A percentile compares a stretch with the other conserved stretches of the same genome.
Evolutionary conservation across 2,888 invertebrate genomes (phyloP).

Genomic region (Melanophora roralis): DNA sequence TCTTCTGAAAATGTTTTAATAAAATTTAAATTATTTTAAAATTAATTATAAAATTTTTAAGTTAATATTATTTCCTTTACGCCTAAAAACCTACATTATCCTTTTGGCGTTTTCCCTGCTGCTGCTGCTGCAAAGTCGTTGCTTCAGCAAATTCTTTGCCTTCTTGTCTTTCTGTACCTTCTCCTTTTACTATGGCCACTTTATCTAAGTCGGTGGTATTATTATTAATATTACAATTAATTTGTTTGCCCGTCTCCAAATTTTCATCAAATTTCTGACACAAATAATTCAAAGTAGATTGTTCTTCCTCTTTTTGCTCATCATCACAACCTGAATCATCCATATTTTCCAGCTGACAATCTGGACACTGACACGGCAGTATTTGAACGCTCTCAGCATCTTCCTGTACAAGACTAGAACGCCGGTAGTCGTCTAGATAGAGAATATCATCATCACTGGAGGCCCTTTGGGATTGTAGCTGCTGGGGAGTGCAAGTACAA

Average conservation of each 20-base stretch:
- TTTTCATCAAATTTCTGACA: slow-evolving; percentile 77
- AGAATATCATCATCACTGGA: slow-evolving; percentile 43
- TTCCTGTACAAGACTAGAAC: slow-evolving; percentile 62
- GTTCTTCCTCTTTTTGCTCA: slow-evolving; percentile 69
- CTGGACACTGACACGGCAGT: slow-evolving; percentile 64
- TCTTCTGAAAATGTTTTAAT: no score
- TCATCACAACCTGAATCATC: slow-evolving; percentile 75
- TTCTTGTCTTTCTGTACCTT: slow-evolving; percentile 6
- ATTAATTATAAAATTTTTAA: no score
- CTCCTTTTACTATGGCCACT: slow-evolving; percentile 46
- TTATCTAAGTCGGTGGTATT: slow-evolving; percentile 47
- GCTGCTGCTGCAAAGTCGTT: not conserved
- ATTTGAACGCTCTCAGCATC: slow-evolving; percentile 15
- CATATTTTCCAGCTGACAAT: slow-evolving; percentile 68
- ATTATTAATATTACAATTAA: not conserved
- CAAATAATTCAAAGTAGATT: slow-evolving; percentile 73
- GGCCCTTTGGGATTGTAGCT: slow-evolving; percentile 61
- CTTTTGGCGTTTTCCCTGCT: slow-evolving; percentile 33
- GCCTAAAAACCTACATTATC: slow-evolving; percentile 48
- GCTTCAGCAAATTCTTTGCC: not conserved
- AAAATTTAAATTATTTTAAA: no score
- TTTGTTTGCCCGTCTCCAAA: slow-evolving; percentile 70
- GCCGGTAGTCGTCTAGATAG: slow-evolving; percentile 21
- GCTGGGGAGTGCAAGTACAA: slow-evolving; percentile 71
- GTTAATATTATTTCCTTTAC: no score